These are phyloP conservation scores for Mastacembelus armatus DNA, from an alignment of 2,797 vertebrate genomes.

Conservation along the genomic window DNA sequence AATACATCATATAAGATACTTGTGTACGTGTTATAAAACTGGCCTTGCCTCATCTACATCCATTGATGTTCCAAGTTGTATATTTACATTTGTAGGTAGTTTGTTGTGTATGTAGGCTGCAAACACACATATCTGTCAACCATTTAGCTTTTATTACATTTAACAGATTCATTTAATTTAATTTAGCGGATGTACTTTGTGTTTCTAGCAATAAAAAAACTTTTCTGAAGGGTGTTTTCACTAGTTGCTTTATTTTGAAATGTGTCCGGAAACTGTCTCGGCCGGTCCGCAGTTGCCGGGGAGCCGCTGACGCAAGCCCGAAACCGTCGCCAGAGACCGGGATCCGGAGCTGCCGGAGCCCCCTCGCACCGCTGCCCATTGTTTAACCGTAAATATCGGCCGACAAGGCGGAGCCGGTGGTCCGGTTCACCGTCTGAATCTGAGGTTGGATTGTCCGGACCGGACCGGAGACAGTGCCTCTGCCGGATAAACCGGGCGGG, in stretches of 20 bases:
- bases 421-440: neutral
- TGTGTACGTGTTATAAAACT: no score
- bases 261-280: constrained; percentile 18
- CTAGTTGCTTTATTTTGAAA: constrained; percentile 25
- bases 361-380: constrained; percentile 8
- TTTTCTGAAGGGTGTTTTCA: no score
- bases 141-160: no score
- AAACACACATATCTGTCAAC: no score
- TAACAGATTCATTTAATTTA: no score
- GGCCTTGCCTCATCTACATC: no score
- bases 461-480: neutral
- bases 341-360: constrained; percentile 1
- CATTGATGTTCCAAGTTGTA: no score
- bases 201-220: no score
- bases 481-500: neutral
- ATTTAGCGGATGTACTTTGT: no score
- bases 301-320: constrained; percentile 21
- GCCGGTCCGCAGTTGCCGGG: constrained; percentile 21
- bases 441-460: neutral
- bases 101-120: no score
- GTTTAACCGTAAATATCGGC: constrained; percentile 2
- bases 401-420: neutral
- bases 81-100: no score
- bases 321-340: constrained; percentile 3
- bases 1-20: no score